These are phyloP conservation scores for Calliopum simillimum DNA, from an alignment of 2,888 invertebrate genomes.

Conservation along the genomic window DNA sequence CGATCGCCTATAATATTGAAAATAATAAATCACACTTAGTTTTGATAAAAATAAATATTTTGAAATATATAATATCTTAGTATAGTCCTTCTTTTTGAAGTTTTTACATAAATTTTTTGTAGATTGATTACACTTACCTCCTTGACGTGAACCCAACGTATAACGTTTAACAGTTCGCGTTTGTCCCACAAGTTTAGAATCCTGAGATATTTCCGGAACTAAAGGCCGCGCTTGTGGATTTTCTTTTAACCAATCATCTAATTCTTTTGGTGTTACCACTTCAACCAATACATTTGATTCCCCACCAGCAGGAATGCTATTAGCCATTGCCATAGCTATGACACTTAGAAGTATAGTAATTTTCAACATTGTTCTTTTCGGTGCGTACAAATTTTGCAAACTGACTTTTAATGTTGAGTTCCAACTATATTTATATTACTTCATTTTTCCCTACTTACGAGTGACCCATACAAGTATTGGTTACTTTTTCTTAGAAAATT, in stretches of 20 bases:
- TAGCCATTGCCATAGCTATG: background rate
- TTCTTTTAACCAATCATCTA: background rate
- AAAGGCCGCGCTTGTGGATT: background rate
- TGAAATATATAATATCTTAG: no score
- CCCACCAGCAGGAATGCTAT: background rate
- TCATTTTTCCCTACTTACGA: no score
- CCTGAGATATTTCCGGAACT: background rate
- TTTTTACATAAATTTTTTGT: no score
- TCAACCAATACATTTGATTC: background rate
- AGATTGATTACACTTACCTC: no score
- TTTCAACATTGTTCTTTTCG: background rate
- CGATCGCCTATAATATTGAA: conserved; percentile 43
- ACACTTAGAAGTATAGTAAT: background rate
- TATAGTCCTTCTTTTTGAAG: no score
- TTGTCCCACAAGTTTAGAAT: background rate
- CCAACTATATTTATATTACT: no score
- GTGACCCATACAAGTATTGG: no score
- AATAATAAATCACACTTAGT: no score
- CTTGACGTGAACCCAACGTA: background rate
- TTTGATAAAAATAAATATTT: no score
- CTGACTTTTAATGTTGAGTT: no score
- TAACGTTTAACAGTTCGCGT: background rate
- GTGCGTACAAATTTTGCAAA: background rate
- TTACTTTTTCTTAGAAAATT: no score
- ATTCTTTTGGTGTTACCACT: background rate